phyloP scores from a whole-genome alignment of 2,113 vertebrate genomes.

The Dipodomys merriami region DNA sequence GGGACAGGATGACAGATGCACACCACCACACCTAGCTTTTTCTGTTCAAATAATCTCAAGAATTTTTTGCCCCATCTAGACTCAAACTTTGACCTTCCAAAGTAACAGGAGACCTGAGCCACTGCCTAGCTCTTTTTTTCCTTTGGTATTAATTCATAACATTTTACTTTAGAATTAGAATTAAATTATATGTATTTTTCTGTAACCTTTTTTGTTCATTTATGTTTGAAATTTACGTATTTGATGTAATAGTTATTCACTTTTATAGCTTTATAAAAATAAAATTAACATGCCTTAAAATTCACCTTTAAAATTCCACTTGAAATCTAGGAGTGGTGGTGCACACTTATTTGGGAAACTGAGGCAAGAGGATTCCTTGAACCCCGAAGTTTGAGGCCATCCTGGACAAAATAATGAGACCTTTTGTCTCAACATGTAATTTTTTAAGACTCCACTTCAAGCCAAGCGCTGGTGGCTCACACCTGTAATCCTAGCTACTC shows the following conservation, averaged over 20 bases:
- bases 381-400: background rate
- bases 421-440: background rate
- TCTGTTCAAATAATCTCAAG: no score
- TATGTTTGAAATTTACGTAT: background rate
- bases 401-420: background rate
- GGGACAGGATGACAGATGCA: no score
- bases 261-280: background rate
- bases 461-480: no score
- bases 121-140: background rate
- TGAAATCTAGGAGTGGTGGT: background rate
- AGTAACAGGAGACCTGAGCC: no score
- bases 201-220: constrained; percentile 4
- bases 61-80: no score
- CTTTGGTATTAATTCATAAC: background rate
- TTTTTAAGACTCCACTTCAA: no score
- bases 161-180: constrained; percentile 13
- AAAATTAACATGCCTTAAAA: no score
- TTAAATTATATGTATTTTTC: background rate
- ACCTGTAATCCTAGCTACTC: no score
- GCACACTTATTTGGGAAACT: background rate
- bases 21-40: no score
- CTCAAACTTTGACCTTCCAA: no score
- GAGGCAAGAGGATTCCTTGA: no score
- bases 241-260: background rate
- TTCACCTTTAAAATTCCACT: background rate